phyloP scores from a whole-genome alignment of 1,140 invertebrate genomes.

The Pachypeltis micranthus region DNA sequence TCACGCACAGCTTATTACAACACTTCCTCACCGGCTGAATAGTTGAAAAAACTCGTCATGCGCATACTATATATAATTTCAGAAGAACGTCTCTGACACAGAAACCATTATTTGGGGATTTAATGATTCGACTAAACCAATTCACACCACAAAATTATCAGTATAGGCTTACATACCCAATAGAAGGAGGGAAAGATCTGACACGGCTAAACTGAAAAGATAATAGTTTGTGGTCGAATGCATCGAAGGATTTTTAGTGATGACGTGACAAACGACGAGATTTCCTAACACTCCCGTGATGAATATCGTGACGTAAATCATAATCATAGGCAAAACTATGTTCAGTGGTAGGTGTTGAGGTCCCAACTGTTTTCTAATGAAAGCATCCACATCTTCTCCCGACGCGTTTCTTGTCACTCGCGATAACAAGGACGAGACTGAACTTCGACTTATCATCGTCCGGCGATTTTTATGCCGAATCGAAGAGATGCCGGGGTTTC shows the following conservation, averaged over 20 bases:
- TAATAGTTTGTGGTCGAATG: conserved; percentile 86
- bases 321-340: conserved; percentile 48
- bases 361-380: conserved; percentile 25
- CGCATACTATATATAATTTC: no score
- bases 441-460: no score
- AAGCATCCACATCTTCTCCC: conserved; percentile 22
- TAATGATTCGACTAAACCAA: no score
- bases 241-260: conserved; percentile 67
- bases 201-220: conserved; percentile 72
- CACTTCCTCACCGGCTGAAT: no score
- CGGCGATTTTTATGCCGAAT: no score
- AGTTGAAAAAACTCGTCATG: no score
- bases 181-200: conserved; percentile 58
- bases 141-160: no score
- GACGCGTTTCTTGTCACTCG: neutral
- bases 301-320: conserved; percentile 68
- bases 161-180: conserved; percentile 50
- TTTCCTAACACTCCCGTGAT: conserved; percentile 79
- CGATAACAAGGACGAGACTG: neutral
- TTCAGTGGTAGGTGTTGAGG: conserved; percentile 37
- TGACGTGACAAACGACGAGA: conserved; percentile 76
- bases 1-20: no score
- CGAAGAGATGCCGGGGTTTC: no score
- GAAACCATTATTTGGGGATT: no score
- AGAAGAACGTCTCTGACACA: no score